Conservation (phyloP, 2,113 vertebrate genomes). For the Speoplatyrhinus poulsoni region DNA sequence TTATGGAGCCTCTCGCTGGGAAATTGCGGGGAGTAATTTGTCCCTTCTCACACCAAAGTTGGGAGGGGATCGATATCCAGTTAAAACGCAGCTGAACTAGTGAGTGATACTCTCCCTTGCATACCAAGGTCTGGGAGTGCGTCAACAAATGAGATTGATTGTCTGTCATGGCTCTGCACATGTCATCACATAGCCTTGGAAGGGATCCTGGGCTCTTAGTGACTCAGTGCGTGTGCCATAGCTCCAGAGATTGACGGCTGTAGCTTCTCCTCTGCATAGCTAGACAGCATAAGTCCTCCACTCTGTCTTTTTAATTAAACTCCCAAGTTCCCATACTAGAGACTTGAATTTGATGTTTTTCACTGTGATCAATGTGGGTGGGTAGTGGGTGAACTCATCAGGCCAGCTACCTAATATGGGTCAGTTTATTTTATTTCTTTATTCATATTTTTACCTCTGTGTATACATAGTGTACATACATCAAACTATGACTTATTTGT, state of each 20-base stretch:
- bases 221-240: constrained; percentile 26
- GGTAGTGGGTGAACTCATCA: too few relatives aligned
- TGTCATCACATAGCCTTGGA: constrained; percentile 63
- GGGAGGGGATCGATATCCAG: constrained; percentile 55
- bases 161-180: constrained; percentile 40
- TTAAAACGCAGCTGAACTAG: constrained; percentile 42
- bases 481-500: too few relatives aligned
- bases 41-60: constrained; percentile 48
- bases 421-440: too few relatives aligned
- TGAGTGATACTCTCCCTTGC: constrained; percentile 65
- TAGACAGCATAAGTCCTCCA: too few relatives aligned
- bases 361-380: too few relatives aligned
- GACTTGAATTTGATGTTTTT: too few relatives aligned
- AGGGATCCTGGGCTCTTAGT: constrained; percentile 39
- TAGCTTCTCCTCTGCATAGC: too few relatives aligned
- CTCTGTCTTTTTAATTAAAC: too few relatives aligned
- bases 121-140: constrained; percentile 49
- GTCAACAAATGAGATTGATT: constrained; percentile 67
- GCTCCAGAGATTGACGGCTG: constrained; percentile 20
- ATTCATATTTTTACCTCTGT: too few relatives aligned
- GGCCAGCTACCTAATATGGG: too few relatives aligned
- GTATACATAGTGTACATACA: too few relatives aligned
- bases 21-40: constrained; percentile 65
- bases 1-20: constrained; percentile 39
- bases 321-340: too few relatives aligned